Conservation (phyloP, 2,113 vertebrate species). For the Scatophagus argus region DNA sequence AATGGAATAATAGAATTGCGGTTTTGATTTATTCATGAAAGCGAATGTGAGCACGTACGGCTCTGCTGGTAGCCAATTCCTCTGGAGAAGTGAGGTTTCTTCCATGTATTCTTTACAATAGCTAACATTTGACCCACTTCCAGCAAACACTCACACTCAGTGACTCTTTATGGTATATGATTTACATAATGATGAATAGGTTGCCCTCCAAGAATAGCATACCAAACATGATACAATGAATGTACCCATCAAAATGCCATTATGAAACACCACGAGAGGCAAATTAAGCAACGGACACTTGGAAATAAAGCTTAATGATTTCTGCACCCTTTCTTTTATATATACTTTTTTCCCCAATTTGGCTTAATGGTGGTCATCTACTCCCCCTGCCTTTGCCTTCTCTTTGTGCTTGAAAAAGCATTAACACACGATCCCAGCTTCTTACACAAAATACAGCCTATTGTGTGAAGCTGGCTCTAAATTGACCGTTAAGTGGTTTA, state of each 20-base stretch:
- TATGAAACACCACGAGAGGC: constrained; percentile 41
- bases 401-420: constrained; percentile 49
- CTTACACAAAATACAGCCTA: constrained; percentile 27
- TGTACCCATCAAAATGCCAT: constrained; percentile 64
- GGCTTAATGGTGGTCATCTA: constrained; percentile 44
- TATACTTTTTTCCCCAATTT: constrained; percentile 50
- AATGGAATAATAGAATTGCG: constrained; percentile 68
- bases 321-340: constrained; percentile 19
- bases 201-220: constrained; percentile 43
- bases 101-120: constrained; percentile 58
- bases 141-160: constrained; percentile 38
- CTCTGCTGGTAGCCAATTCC: constrained; percentile 41
- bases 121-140: constrained; percentile 75
- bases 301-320: constrained; percentile 58
- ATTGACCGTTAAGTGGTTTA: constrained; percentile 43
- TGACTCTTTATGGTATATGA: constrained; percentile 52
- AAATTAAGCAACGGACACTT: constrained; percentile 65
- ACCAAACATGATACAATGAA: constrained; percentile 57
- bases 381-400: constrained; percentile 26
- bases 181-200: constrained; percentile 66
- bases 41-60: constrained; percentile 60
- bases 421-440: constrained; percentile 49
- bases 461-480: constrained; percentile 35
- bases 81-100: constrained; percentile 40
- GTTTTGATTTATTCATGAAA: constrained; percentile 75